Evolutionary conservation across 2,888 invertebrate species (phyloP), one percentile per base, ranked within the genome.

Genomic region (Apocheima hispidaria): DNA sequence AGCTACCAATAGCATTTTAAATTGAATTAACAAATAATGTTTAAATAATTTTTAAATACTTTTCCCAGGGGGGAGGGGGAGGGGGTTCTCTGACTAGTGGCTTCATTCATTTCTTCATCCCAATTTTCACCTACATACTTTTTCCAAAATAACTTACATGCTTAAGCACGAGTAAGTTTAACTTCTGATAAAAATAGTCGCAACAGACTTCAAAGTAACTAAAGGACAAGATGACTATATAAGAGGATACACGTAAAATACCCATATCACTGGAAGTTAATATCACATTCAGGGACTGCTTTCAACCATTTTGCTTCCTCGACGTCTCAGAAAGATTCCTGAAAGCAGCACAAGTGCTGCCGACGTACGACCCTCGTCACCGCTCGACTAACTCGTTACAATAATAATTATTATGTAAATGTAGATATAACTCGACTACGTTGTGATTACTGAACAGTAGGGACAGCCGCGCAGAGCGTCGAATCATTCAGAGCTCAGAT

Each of bases 321-420:
- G 26, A 51, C 53, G 52, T 66, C 65, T 66, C 56, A 28, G 57
- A 59, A 69, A 69, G 67, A 65, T 68, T 79, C 74, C 69, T 69
- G 69, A 73, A 73, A 69, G 69, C 73, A 72, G 69, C 78, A 68
- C 83, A 82, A 82, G 85, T 88, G 87, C 77, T 71, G 65, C 71
- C 68, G 84, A 83, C 85, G 71, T 69, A 66, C 71, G 83, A 88
- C 88, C 88, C 88, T 87, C 82, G 86, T 88, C 88, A 88, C 43
- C 50, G 57, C 63, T 65, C 69, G 66, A 73, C 75, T 69, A 57
- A 74, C 73, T 79, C 74, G 77, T 67, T 66, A 65, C 68, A 65
- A 66, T 83, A 65, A 66, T 83, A 81, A 82, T 82, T 81, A 83
- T 78, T 73, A 68, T 71, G 69, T 71, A 61, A 65, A 71, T 74